These are phyloP conservation scores for Melanocharis versteri DNA, from an alignment of 2,113 vertebrate genomes.

Conservation along the genomic window DNA sequence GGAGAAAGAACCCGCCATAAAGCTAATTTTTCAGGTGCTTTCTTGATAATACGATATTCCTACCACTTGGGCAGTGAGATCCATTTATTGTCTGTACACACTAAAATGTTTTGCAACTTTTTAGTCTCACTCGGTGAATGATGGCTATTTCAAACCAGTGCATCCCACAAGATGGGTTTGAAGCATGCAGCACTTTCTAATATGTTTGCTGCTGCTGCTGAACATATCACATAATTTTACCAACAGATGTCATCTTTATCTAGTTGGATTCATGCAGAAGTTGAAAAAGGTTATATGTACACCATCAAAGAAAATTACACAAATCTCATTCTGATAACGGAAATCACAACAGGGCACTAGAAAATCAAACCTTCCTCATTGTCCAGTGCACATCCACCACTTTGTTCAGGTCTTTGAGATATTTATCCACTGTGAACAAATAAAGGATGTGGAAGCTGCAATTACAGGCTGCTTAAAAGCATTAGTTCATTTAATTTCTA, in stretches of 20 bases:
- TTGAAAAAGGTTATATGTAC: not conserved
- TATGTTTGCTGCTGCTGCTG: not conserved
- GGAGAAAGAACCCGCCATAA: not conserved
- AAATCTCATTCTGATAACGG: not conserved
- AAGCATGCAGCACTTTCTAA: not conserved
- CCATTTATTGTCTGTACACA: not conserved
- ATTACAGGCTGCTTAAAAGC: not conserved
- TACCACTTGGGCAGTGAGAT: not conserved
- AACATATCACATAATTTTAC: not conserved
- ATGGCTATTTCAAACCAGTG: not conserved
- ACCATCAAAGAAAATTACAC: not conserved
- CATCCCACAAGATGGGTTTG: not conserved
- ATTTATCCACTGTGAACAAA: not conserved
- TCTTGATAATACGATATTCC: not conserved
- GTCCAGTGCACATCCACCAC: not conserved
- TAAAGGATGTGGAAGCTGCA: not conserved
- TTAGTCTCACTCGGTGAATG: not conserved
- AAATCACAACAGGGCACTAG: not conserved
- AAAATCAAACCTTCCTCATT: not conserved
- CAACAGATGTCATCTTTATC: not conserved
- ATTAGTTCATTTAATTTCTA: not conserved
- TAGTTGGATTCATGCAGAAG: not conserved
- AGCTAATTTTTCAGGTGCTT: not conserved
- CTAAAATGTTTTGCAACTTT: rapidly evolving
- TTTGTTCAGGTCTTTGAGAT: not conserved